Percentiles rank a stretch among this genome's conserved stretches.
These are phyloP conservation scores for Heteromurus nitidus DNA, from an alignment of 2,888 invertebrate genomes.

Conservation along the genomic window DNA sequence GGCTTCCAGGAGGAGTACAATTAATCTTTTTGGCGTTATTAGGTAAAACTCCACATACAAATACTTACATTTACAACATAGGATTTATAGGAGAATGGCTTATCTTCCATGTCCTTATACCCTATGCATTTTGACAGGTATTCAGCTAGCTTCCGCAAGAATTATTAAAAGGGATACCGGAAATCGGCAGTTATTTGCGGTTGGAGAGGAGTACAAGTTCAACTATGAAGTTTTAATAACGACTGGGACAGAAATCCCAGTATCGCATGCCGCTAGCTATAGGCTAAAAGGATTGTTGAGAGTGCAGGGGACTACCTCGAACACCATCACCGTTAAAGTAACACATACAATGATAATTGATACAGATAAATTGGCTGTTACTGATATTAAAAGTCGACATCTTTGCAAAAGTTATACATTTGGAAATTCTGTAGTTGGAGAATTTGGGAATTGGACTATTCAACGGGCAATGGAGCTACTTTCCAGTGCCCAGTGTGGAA, in stretches of 20 bases:
- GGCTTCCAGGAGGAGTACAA: no score
- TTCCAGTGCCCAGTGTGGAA: slow-evolving; percentile 69
- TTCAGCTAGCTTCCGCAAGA: slow-evolving; percentile 8
- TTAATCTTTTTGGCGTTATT: no score
- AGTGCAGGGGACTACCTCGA: slow-evolving; percentile 65
- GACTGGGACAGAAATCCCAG: slow-evolving; percentile 70
- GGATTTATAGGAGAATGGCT: no score
- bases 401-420: no score
- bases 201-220: slow-evolving; percentile 71
- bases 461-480: slow-evolving; percentile 73
- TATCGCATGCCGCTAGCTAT: slow-evolving; percentile 70
- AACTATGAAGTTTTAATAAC: slow-evolving; percentile 70
- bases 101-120: no score
- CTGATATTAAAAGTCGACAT: no score
- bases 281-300: slow-evolving; percentile 66
- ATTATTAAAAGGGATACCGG: slow-evolving; percentile 28
- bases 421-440: slow-evolving; percentile 70
- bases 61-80: no score
- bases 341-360: no score
- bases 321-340: slow-evolving; percentile 67
- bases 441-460: slow-evolving; percentile 70
- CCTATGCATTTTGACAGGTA: no score
- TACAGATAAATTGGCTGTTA: no score
- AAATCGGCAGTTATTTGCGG: slow-evolving; percentile 45
- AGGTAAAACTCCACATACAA: no score